These are phyloP conservation scores for Apostichopus leukothele DNA, from an alignment of 53 echinoderm and acorn worm species.

Conservation along the genomic window DNA sequence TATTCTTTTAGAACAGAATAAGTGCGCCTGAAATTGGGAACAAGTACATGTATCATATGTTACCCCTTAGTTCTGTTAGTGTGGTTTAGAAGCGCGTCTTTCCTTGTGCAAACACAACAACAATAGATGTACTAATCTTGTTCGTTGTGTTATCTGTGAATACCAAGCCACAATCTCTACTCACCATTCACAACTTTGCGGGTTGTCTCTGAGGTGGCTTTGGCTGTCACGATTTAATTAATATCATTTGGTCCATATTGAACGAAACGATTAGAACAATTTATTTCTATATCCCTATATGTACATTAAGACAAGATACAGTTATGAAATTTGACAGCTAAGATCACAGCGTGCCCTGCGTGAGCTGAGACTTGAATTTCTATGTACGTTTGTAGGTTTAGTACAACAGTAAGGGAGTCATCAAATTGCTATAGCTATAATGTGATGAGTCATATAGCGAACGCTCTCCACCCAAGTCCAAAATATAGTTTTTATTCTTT, in stretches of 20 bases:
- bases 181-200: not conserved
- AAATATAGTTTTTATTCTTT: not conserved
- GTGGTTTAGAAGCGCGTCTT: too few species aligned
- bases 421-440: not conserved
- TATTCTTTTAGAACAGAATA: too few species aligned
- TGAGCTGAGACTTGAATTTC: not conserved
- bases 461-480: not conserved
- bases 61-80: too few species aligned
- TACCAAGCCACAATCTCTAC: not conserved
- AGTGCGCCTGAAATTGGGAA: too few species aligned
- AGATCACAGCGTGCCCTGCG: not conserved
- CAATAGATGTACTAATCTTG: not conserved
- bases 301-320: not conserved
- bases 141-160: not conserved
- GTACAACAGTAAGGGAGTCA: not conserved
- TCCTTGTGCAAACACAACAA: too few species aligned
- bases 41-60: too few species aligned
- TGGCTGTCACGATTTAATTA: not conserved
- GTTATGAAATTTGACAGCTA: not conserved
- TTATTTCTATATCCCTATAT: not conserved
- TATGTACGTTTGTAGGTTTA: not conserved
- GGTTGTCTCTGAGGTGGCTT: not conserved
- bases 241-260: too few species aligned
- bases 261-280: not conserved
- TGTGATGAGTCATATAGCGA: not conserved